A percentile compares a stretch with the other conserved stretches of the same genome.
Conservation (phyloP, 2,113 vertebrate species). For the Brachypteracias leptosomus region DNA sequence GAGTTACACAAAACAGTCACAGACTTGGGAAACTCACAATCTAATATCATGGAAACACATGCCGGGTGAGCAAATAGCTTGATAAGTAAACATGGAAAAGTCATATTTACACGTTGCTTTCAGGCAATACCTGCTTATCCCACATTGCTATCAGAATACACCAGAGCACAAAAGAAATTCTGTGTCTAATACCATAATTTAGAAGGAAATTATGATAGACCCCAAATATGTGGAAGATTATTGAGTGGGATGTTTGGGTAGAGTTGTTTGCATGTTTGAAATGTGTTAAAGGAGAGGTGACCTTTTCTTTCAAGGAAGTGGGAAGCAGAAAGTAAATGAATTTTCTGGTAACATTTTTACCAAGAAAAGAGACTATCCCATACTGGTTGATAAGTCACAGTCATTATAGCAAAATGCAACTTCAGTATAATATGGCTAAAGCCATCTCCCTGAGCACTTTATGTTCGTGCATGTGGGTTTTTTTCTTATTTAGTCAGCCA, state of each 20-base stretch:
- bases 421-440: not conserved
- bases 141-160: not conserved
- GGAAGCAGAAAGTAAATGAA: not conserved
- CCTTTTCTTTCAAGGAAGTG: not conserved
- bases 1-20: not conserved
- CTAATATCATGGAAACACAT: not conserved
- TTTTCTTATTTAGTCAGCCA: not conserved
- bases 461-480: not conserved
- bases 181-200: not conserved
- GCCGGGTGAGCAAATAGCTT: not conserved
- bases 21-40: fast-evolving
- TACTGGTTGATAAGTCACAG: not conserved
- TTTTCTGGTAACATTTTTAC: not conserved
- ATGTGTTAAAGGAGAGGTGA: not conserved
- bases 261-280: not conserved
- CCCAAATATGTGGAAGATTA: not conserved
- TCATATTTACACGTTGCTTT: not conserved
- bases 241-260: not conserved
- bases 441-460: not conserved
- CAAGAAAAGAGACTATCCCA: not conserved
- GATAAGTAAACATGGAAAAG: not conserved
- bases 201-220: not conserved
- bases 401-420: not conserved
- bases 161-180: not conserved
- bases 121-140: not conserved